Base-by-base conservation (phyloP, 2,113 vertebrate species). In the Sarotherodon lohbergeri region DNA sequence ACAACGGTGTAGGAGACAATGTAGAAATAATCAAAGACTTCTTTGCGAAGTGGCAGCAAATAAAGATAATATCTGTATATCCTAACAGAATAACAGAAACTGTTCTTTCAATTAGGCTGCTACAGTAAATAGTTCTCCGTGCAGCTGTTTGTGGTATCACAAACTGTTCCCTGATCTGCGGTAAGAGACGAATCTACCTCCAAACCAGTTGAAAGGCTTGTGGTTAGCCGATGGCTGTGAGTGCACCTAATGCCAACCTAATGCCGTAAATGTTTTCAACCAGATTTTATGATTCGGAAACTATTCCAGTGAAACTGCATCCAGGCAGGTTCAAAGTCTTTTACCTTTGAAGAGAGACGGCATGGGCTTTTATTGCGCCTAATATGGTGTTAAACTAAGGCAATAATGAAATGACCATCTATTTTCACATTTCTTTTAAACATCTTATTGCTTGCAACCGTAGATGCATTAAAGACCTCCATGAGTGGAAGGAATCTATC, bases 121-220 rank as follows among this genome's bases (percentile, higher is more conserved):
- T 56, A 11, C 68, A 80, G 87, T 89, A 92, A 92, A 93, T 63
- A 82, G 41, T 56, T 86, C 43, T 91, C 50, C 11, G 5, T 36
- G 5, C 82, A 83, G 85, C 86, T 50, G 43, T 89, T 89, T 84
- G 90, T 76, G 83, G 88, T 27, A 81, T 86, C 84, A 88, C 88
- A 90, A 55, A 71, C 83, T 86, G 88, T 88, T 92, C 89, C 91
- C 88, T n/a, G 13, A 82, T 84, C 80, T 56, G 84, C 85, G 81
- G 88, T 89, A 91, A 91, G 82, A 79, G 19, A 91, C 32, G 48
- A 90, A 88, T 91, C 82, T 81, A 89, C 91, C 91, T 92, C 91
- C 84, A 81, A 78, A 90, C 87, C 88, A 87, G 87, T 84, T 90
- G 80, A 94, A 94, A 91, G 90, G 80, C 85, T 48, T 94, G 93